Percentiles rank a stretch among this genome's conserved stretches.
Evolutionary conservation across 1,140 invertebrate genomes (phyloP).

Genomic region (Wasmannia auropunctata): DNA sequence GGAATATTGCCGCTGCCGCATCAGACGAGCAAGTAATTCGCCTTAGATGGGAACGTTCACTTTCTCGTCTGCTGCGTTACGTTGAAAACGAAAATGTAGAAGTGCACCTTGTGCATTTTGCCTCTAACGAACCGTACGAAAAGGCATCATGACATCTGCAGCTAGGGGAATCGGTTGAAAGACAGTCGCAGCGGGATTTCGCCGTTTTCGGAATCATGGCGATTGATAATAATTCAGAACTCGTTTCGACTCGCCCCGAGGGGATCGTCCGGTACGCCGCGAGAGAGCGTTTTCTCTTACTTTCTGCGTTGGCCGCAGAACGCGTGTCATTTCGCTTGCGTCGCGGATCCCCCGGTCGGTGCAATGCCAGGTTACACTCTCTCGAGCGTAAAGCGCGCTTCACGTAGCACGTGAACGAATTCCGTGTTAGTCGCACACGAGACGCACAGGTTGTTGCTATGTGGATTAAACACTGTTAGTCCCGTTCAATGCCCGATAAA

Average conservation of each 20-base stretch:
- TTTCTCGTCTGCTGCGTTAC: conserved; percentile 28
- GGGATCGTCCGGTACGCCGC: not conserved
- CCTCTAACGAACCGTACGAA: conserved; percentile 17
- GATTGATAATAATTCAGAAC: conserved; percentile 21
- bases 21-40: conserved; percentile 46
- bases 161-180: not conserved
- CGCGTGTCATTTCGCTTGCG: conserved; percentile 36
- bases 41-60: conserved; percentile 3
- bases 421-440: conserved; percentile 6
- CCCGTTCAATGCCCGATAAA: not conserved
- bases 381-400: conserved; percentile 37
- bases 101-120: not conserved
- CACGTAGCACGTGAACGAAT: conserved; percentile 18
- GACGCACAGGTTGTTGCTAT: not conserved
- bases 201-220: conserved; percentile 1
- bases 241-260: conserved; percentile 25
- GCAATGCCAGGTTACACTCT: conserved; percentile 26
- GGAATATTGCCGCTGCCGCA: conserved; percentile 6
- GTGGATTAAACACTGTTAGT: not conserved
- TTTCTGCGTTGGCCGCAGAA: conserved; percentile 51
- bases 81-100: not conserved
- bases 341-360: not conserved
- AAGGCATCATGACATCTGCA: not conserved
- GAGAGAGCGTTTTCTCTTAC: conserved; percentile 60
- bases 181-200: not conserved